These are phyloP conservation scores for Sylvicola cinctus DNA, from an alignment of 2,888 invertebrate species.

Conservation along the genomic window DNA sequence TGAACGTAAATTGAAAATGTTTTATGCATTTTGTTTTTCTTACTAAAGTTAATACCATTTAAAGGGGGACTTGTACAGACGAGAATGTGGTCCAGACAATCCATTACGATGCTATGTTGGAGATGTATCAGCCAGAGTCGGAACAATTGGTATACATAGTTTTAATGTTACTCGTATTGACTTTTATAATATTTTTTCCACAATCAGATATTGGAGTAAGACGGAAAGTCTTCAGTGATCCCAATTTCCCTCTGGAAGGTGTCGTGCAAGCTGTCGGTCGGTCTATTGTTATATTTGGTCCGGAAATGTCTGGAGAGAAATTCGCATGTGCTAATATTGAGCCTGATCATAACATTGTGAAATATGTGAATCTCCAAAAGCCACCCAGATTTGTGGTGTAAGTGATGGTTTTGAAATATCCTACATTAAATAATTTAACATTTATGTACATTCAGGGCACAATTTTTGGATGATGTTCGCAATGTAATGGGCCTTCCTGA, in stretches of 20 bases:
- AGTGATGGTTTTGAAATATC: constrained; percentile 16
- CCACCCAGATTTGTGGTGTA: constrained; percentile 77
- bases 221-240: constrained; percentile 59
- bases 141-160: constrained; percentile 40
- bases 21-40: not conserved
- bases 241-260: constrained; percentile 72
- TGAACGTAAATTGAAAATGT: constrained; percentile 40
- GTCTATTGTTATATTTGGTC: constrained; percentile 66
- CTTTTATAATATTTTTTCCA: constrained; percentile 1
- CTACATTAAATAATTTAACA: constrained; percentile 4
- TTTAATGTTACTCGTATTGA: not conserved
- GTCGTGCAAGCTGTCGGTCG: constrained; percentile 57
- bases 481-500: constrained; percentile 68
- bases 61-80: constrained; percentile 61
- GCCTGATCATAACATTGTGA: constrained; percentile 76
- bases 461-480: constrained; percentile 64
- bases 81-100: constrained; percentile 74
- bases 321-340: constrained; percentile 84
- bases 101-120: constrained; percentile 82
- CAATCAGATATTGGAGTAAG: constrained; percentile 46
- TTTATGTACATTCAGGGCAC: constrained; percentile 33
- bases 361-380: constrained; percentile 69
- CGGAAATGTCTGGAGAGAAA: constrained; percentile 44
- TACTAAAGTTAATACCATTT: constrained; percentile 9
- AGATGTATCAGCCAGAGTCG: constrained; percentile 67